phyloP scores from a whole-genome alignment of 2,888 invertebrate species.

The Anodontia alba region DNA sequence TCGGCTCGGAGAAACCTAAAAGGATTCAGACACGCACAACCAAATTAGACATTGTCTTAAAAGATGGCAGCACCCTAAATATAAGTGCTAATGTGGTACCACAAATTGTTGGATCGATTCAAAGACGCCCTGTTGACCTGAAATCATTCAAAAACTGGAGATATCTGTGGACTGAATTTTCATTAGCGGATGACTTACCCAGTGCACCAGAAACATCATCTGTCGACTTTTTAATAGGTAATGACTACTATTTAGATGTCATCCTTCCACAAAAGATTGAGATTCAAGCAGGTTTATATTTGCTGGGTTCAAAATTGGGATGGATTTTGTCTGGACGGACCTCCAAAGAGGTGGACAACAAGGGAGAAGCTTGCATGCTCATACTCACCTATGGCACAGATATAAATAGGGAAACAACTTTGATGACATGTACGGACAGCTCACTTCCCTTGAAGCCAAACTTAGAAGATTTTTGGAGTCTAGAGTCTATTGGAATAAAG shows the following conservation, averaged over 20 bases:
- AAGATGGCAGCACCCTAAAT: neutral
- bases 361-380: too few species aligned
- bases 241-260: conserved; percentile 16
- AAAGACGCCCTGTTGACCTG: neutral
- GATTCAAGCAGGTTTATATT: conserved; percentile 2
- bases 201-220: neutral
- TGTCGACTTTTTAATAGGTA: conserved; percentile 10
- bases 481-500: too few species aligned
- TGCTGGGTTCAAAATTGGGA: conserved; percentile 12
- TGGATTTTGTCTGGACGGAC: conserved; percentile 15
- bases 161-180: neutral
- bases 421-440: too few species aligned
- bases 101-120: conserved; percentile 13
- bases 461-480: too few species aligned
- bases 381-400: too few species aligned
- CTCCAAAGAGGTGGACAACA: neutral
- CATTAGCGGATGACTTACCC: conserved; percentile 6
- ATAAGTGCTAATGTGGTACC: conserved; percentile 35
- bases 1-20: conserved; percentile 16
- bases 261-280: neutral
- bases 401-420: too few species aligned
- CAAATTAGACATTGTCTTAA: conserved; percentile 5
- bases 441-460: too few species aligned
- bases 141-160: neutral
- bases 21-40: neutral